Conservation (phyloP, 2,113 vertebrate species). For the Nansenia antarctica region DNA sequence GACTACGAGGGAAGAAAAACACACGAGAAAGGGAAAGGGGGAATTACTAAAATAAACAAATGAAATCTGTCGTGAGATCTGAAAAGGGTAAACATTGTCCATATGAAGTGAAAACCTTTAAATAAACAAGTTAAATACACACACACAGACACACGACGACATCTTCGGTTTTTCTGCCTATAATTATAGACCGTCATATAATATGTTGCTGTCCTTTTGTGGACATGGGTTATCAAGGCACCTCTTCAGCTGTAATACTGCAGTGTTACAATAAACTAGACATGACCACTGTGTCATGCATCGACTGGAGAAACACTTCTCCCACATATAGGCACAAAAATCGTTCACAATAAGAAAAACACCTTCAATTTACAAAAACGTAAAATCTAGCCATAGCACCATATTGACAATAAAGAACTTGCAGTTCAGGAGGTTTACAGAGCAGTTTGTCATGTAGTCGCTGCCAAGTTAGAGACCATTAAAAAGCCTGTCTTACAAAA, state of each 20-base stretch:
- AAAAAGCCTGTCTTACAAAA: constrained; percentile 56
- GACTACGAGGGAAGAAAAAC: constrained; percentile 2
- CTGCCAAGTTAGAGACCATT: constrained; percentile 31
- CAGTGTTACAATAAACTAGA: constrained; percentile 42
- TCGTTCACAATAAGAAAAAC: constrained; percentile 58
- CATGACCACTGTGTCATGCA: constrained; percentile 39
- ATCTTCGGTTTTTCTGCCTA: constrained; percentile 32
- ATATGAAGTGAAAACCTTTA: constrained; percentile 27
- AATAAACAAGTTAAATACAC: background rate
- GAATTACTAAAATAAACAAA: constrained; percentile 29
- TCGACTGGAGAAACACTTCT: constrained; percentile 51
- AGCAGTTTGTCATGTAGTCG: constrained; percentile 34
- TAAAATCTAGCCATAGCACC: constrained; percentile 79
- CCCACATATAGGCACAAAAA: constrained; percentile 81
- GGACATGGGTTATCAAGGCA: constrained; percentile 74
- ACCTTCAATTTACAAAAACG: constrained; percentile 67
- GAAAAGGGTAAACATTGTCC: constrained; percentile 52
- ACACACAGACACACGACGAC: constrained; percentile 32
- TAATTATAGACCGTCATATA: constrained; percentile 27
- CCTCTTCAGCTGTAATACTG: constrained; percentile 52
- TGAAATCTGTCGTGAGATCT: constrained; percentile 24
- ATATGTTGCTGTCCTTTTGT: constrained; percentile 39
- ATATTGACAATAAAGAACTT: constrained; percentile 33
- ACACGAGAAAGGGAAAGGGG: background rate
- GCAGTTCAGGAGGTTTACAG: constrained; percentile 1